phyloP scores from a whole-genome alignment of 2,113 vertebrate species.

The Oxyura jamaicensis region DNA sequence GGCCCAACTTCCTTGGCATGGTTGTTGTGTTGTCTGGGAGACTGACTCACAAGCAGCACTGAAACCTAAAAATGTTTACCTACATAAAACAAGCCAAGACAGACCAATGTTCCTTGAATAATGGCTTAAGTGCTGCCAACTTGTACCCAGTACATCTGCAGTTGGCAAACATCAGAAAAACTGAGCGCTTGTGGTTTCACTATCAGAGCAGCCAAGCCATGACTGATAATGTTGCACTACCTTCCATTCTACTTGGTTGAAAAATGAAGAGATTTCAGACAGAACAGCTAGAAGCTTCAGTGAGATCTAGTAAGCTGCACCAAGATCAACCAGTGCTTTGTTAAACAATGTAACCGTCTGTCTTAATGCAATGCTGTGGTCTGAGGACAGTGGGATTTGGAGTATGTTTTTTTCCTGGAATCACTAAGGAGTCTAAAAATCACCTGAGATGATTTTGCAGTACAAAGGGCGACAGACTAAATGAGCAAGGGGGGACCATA shows the following conservation, averaged over 20 bases:
- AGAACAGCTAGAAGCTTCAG: background rate
- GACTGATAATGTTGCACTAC: background rate
- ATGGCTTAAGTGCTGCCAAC: background rate
- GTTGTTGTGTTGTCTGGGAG: background rate
- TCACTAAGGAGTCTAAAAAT: background rate
- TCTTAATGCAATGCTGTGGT: background rate
- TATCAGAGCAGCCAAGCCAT: background rate
- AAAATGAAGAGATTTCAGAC: background rate
- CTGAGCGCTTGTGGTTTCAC: background rate
- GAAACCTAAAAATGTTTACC: background rate
- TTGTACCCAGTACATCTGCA: background rate
- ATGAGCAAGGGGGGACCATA: background rate
- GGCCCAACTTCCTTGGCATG: background rate
- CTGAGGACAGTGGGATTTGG: background rate
- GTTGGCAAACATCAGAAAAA: background rate
- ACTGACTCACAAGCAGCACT: background rate
- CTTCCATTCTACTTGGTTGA: background rate
- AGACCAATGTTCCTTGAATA: background rate
- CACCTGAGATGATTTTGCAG: background rate
- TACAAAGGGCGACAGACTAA: background rate
- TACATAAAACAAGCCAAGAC: background rate
- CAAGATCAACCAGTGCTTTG: background rate
- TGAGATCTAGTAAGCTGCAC: background rate
- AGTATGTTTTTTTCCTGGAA: background rate
- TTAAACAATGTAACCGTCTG: background rate